Evolutionary conservation across 1,140 invertebrate species (phyloP), one percentile per base, ranked within the genome.

Genomic region (Bombus haemorrhoidalis): DNA sequence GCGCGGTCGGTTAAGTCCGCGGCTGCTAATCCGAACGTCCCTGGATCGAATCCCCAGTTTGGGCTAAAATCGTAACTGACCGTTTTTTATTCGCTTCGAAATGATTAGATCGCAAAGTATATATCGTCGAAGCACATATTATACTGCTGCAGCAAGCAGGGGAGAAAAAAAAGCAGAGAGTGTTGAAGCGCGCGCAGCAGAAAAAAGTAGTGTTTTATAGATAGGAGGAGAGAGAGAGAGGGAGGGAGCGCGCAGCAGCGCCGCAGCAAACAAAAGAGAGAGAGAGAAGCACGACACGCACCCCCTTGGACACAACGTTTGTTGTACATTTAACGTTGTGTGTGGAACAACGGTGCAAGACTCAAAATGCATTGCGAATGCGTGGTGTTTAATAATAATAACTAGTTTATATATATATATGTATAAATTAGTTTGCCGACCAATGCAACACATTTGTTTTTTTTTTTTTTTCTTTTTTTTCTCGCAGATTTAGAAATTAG

Each of bases 281-380:
- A n/a, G n/a, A n/a, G n/a, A n/a, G n/a, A n/a, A n/a, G n/a, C n/a
- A n/a, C n/a, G n/a, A n/a, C n/a, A 0, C 3, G 53, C 53, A 22
- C 73, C 74, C 53, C n/a, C 37, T 78, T 84, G 82, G 82, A 53
- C 82, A 84, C 64, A 79, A 78, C 75, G 82, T 43, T 15, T 62
- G 12, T 15, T 5, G 2, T 5, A 47, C 8, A 1, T 43, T 37
- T 79, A 82, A 72, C 81, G 83, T 89, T 91, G 78, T 85, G 81
- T 85, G 89, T 86, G 68, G 12, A 89, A 84, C 28, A 12, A 53
- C 76, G 87, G 79, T 91, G 90, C 90, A 37, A 91, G 10, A 91
- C 0, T 62, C 10, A 4, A 62, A 15, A 2, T 34, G 68, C 68
- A 72, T 41, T 15, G 25, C 12, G 1, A 13, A 15, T 22, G 4